These are phyloP conservation scores for Carettochelys insculpta DNA, from an alignment of 2,113 vertebrate species.

Conservation along the genomic window DNA sequence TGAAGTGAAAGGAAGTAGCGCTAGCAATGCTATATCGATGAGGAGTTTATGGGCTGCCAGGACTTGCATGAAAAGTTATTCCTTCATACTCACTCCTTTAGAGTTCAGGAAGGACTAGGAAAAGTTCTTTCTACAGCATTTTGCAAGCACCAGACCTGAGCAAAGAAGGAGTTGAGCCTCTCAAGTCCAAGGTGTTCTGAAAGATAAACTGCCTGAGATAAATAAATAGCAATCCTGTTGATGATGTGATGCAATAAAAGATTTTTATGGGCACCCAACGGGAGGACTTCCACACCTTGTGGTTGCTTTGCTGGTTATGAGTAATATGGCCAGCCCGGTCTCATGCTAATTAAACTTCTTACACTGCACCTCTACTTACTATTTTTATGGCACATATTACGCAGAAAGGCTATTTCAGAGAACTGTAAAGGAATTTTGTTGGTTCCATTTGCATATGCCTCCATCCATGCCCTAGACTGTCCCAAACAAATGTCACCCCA, in stretches of 20 bases:
- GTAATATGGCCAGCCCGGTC: background rate
- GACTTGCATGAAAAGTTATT: background rate
- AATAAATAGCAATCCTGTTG: fast-evolving
- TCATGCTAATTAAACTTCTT: conserved; percentile 23
- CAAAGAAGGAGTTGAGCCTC: background rate
- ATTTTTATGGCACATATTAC: conserved; percentile 10
- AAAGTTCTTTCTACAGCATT: background rate
- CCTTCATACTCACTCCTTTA: background rate
- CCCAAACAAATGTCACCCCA: conserved; percentile 6
- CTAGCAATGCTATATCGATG: background rate
- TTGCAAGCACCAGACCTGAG: background rate
- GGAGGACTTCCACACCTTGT: background rate
- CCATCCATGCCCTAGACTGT: fast-evolving
- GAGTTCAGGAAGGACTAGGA: background rate
- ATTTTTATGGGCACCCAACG: conserved; percentile 1
- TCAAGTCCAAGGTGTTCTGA: background rate
- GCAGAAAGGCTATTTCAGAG: conserved; percentile 10
- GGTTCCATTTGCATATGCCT: background rate
- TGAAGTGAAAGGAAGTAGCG: background rate
- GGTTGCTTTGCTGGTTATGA: conserved; percentile 27
- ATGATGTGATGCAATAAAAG: background rate
- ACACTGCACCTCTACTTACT: conserved; percentile 11
- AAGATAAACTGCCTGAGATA: background rate
- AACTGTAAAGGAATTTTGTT: background rate
- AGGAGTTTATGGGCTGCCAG: background rate